Evolutionary conservation across 2,888 invertebrate genomes (phyloP).

Genomic region (Xanthorhoe designata): DNA sequence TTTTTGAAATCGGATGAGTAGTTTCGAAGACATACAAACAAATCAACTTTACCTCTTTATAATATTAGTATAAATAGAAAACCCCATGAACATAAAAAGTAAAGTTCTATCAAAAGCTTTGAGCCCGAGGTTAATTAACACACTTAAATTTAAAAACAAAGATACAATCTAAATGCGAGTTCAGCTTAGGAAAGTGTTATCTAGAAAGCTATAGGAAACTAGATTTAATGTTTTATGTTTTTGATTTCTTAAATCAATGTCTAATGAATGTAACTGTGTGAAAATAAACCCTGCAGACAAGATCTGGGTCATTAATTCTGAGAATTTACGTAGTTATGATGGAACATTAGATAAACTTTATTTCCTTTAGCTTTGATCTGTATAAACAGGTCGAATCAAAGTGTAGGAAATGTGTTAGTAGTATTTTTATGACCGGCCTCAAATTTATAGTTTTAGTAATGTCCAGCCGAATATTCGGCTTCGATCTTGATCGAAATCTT

Average conservation of each 20-base stretch:
- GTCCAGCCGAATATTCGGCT: conserved; percentile 12
- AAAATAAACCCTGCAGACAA: conserved; percentile 48
- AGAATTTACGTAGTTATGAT: conserved; percentile 64
- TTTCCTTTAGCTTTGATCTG: conserved; percentile 79
- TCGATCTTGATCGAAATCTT: conserved; percentile 5
- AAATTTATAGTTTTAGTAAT: conserved; percentile 78
- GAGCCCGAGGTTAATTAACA: too few relatives aligned
- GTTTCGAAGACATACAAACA: too few relatives aligned
- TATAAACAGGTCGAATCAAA: conserved; percentile 82
- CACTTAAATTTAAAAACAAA: too few relatives aligned
- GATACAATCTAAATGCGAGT: too few relatives aligned
- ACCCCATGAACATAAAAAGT: too few relatives aligned
- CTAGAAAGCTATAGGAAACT: neutral
- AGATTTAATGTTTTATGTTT: neutral
- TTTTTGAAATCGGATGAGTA: too few relatives aligned
- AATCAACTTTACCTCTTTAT: too few relatives aligned
- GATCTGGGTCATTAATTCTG: conserved; percentile 60
- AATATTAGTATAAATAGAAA: too few relatives aligned
- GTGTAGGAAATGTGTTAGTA: conserved; percentile 82
- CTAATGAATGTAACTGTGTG: conserved; percentile 49
- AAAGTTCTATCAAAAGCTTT: too few relatives aligned
- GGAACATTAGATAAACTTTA: conserved; percentile 77
- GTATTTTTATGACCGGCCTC: conserved; percentile 79
- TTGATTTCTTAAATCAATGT: conserved; percentile 36
- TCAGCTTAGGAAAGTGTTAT: too few relatives aligned